Conservation (phyloP, 2,797 vertebrate genomes). For the Coregonus ussuriensis region DNA sequence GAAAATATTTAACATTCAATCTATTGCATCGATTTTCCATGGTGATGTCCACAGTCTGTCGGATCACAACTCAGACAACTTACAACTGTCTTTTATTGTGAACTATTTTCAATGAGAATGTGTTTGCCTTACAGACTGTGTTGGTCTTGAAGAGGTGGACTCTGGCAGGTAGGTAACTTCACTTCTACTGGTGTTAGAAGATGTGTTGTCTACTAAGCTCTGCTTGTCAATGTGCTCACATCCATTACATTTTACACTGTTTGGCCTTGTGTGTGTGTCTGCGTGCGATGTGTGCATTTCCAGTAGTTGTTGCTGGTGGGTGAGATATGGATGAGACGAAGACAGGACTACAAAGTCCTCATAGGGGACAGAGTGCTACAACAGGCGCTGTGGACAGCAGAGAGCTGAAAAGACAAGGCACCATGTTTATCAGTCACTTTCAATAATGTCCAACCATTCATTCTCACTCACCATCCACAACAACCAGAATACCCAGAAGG, state of each 20-base stretch:
- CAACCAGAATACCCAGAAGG: neutral
- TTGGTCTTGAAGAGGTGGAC: neutral
- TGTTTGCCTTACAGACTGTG: neutral
- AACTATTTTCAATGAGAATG: neutral
- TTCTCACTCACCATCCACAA: conserved; percentile 18
- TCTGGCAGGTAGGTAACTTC: neutral
- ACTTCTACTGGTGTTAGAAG: neutral
- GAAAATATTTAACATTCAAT: neutral
- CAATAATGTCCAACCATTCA: conserved; percentile 35
- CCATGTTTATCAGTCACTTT: conserved; percentile 51
- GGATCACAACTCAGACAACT: neutral
- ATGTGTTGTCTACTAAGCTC: neutral
- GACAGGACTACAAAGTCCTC: conserved; percentile 25
- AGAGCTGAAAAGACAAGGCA: conserved; percentile 48
- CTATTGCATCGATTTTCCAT: neutral
- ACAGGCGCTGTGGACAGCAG: conserved; percentile 24
- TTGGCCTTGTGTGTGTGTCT: conserved; percentile 22
- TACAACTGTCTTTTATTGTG: too few relatives aligned
- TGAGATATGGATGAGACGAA: too few relatives aligned
- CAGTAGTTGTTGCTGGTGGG: conserved; percentile 4
- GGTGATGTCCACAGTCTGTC: neutral
- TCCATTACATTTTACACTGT: conserved; percentile 11
- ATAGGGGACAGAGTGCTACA: conserved; percentile 34
- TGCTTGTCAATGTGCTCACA: conserved; percentile 20
- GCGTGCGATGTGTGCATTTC: conserved; percentile 9